Evolutionary conservation across 2,888 invertebrate genomes (phyloP).

Genomic region (Smittia sp.): DNA sequence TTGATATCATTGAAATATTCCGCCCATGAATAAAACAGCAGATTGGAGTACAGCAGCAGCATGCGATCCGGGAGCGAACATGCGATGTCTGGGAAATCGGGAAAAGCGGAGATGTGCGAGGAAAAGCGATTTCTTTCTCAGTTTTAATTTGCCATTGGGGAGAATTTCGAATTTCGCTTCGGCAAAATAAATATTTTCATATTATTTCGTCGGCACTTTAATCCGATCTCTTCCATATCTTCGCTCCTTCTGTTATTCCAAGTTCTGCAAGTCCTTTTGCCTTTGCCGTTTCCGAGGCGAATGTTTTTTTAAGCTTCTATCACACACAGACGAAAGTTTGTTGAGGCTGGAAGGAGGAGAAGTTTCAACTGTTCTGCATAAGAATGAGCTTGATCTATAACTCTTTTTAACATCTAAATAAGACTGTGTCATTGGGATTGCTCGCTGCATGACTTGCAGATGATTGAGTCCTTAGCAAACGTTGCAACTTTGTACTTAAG

Average conservation of each 20-base stretch:
- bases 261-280: slow-evolving; percentile 9
- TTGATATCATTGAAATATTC: background rate
- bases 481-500: too few species aligned
- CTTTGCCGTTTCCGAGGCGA: background rate
- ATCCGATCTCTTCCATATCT: slow-evolving; percentile 34
- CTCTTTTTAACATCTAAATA: too few species aligned
- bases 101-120: background rate
- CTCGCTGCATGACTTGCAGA: too few species aligned
- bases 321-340: background rate
- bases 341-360: background rate
- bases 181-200: slow-evolving; percentile 41
- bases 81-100: slow-evolving; percentile 14
- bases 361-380: background rate
- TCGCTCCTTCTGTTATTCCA: slow-evolving; percentile 35
- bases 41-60: slow-evolving; percentile 12
- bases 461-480: too few species aligned
- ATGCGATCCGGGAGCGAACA: background rate
- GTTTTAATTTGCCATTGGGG: slow-evolving; percentile 6
- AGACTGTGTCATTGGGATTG: too few species aligned
- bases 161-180: background rate
- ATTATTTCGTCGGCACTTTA: slow-evolving; percentile 33
- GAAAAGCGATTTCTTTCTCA: background rate
- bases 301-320: slow-evolving; percentile 27
- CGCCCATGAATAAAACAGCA: slow-evolving; percentile 11
- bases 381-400: too few species aligned